phyloP scores from a whole-genome alignment of 2,113 vertebrate genomes.

The Psettodes erumei region DNA sequence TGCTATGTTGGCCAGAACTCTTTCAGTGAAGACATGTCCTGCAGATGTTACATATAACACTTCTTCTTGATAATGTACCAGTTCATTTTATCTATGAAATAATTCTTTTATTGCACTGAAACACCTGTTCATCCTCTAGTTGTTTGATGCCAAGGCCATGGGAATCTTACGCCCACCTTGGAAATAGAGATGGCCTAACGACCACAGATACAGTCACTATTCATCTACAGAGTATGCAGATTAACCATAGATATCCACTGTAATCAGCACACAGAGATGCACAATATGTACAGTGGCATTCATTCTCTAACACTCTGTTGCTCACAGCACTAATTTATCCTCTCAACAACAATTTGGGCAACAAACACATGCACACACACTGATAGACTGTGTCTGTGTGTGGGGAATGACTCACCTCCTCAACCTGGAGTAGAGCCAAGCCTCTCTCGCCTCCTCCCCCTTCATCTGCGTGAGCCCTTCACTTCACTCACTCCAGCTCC shows the following conservation, averaged over 20 bases:
- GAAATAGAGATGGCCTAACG: constrained; percentile 29
- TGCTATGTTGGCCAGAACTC: not conserved
- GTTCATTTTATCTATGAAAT: not conserved
- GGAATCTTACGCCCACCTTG: constrained; percentile 30
- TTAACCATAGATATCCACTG: constrained; percentile 21
- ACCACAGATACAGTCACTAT: constrained; percentile 15
- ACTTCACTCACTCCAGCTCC: constrained; percentile 75
- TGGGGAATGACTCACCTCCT: constrained; percentile 77
- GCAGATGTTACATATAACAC: not conserved
- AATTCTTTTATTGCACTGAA: not conserved
- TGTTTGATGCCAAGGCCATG: constrained; percentile 9
- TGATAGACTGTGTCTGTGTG: constrained; percentile 64
- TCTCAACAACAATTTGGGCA: constrained; percentile 46
- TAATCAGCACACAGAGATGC: not conserved
- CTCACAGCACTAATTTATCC: constrained; percentile 46
- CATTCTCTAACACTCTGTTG: constrained; percentile 40
- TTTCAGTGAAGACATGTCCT: not conserved
- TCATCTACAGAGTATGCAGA: constrained; percentile 37
- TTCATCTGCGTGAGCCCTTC: constrained; percentile 77
- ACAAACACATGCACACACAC: constrained; percentile 27
- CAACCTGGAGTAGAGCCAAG: constrained; percentile 77
- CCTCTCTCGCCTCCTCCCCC: constrained; percentile 74
- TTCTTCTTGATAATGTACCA: accelerated
- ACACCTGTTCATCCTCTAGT: constrained; percentile 4
- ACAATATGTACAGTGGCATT: constrained; percentile 33